Percentiles rank a stretch among this genome's conserved stretches.
These are phyloP conservation scores for Caenorhabditis virilis DNA, from an alignment of 2,888 invertebrate species.

Conservation along the genomic window DNA sequence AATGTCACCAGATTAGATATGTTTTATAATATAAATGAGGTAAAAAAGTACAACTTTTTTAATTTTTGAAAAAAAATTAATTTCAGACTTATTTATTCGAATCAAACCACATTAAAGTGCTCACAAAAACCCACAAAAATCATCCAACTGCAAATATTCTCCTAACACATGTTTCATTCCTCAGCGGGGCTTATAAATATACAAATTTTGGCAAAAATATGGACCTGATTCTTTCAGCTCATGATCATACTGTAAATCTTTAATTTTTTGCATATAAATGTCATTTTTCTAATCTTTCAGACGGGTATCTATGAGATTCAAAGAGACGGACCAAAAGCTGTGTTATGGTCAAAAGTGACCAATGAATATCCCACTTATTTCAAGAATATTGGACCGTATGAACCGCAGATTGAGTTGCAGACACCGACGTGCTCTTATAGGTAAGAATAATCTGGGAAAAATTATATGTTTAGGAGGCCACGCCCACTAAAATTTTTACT, in stretches of 20 bases:
- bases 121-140: too few species aligned
- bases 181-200: constrained; percentile 16
- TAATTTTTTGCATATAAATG: constrained; percentile 4
- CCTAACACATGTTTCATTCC: constrained; percentile 32
- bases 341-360: constrained; percentile 11
- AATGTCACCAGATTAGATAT: constrained; percentile 18
- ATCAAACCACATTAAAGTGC: too few species aligned
- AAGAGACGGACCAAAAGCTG: constrained; percentile 16
- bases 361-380: constrained; percentile 19
- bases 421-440: constrained; percentile 53
- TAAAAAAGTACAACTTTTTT: neutral
- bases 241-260: constrained; percentile 71
- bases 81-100: constrained; percentile 11
- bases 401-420: constrained; percentile 40
- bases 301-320: constrained; percentile 30
- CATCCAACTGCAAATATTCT: constrained; percentile 14
- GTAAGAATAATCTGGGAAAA: constrained; percentile 14
- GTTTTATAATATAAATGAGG: constrained; percentile 1
- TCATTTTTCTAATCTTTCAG: constrained; percentile 3
- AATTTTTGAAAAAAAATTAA: neutral
- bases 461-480: too few species aligned
- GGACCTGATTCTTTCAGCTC: constrained; percentile 70
- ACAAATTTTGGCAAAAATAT: constrained; percentile 17
- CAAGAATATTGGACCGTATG: constrained; percentile 29
- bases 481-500: too few species aligned